phyloP scores from a whole-genome alignment of 2,113 vertebrate genomes.

The Pithys albifrons region DNA sequence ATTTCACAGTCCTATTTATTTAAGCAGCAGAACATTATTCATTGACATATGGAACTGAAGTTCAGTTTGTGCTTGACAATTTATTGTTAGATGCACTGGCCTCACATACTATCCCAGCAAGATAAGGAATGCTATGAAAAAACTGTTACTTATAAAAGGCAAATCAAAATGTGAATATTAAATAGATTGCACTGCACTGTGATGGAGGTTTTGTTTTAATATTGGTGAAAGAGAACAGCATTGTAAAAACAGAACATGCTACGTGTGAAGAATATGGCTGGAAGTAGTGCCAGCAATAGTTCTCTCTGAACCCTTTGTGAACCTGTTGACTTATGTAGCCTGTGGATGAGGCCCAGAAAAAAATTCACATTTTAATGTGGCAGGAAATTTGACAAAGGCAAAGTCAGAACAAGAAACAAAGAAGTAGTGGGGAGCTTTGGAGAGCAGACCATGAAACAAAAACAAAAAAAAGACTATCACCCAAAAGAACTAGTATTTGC shows the following conservation, averaged over 20 bases:
- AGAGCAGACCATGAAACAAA: background rate
- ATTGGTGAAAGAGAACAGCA: background rate
- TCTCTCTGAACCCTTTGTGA: background rate
- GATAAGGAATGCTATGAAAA: background rate
- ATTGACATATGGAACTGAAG: background rate
- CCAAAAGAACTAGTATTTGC: background rate
- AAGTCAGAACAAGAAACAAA: constrained; percentile 2
- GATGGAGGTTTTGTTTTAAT: background rate
- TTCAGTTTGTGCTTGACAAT: background rate
- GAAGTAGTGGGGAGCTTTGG: background rate
- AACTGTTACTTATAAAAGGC: background rate
- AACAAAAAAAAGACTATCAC: constrained; percentile 16
- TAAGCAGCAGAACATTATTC: constrained; percentile 22
- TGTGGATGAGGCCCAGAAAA: constrained; percentile 16
- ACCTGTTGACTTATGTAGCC: background rate
- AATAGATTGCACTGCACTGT: background rate
- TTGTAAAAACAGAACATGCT: background rate
- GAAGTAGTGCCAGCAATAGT: background rate
- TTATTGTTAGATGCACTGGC: background rate
- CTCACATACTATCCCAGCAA: background rate
- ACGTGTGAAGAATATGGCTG: background rate
- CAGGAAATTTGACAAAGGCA: constrained; percentile 4
- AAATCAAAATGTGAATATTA: background rate
- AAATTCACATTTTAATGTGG: constrained; percentile 3
- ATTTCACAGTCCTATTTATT: constrained; percentile 27